Percentiles rank a stretch among this genome's conserved stretches.
Conservation (phyloP, 2,797 vertebrate species). For the Danio kyathit region DNA sequence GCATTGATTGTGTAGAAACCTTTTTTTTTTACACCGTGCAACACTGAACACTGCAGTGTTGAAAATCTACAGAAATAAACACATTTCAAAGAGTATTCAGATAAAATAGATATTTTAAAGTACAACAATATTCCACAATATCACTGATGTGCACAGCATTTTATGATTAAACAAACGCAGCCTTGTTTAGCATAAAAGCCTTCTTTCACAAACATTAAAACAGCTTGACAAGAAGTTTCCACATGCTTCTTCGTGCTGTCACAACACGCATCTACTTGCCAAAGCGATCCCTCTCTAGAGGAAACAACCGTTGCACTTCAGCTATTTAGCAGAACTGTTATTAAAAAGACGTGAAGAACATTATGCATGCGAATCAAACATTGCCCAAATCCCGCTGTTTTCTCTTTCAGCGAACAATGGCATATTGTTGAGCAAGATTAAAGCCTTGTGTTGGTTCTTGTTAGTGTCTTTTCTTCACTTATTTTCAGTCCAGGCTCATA, state of each 20-base stretch:
- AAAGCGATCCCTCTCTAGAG: constrained; percentile 19
- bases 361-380: constrained; percentile 21
- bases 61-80: no score
- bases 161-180: not conserved
- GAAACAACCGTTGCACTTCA: not conserved
- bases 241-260: constrained; percentile 1
- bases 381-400: constrained; percentile 28
- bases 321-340: constrained; percentile 13
- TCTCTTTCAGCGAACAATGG: constrained; percentile 69
- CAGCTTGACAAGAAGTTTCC: constrained; percentile 4
- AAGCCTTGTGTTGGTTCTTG: constrained; percentile 55
- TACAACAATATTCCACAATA: not conserved
- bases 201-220: not conserved
- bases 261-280: constrained; percentile 8
- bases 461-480: constrained; percentile 29
- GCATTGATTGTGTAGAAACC: no score
- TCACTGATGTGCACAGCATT: not conserved
- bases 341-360: constrained; percentile 2
- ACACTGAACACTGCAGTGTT: not conserved
- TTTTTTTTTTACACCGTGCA: no score
- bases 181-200: not conserved
- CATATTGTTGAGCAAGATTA: constrained; percentile 71
- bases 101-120: not conserved
- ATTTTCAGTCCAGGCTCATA: constrained; percentile 58
- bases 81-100: not conserved